Conservation (phyloP, 1,140 invertebrate genomes). For the Uloborus diversus region DNA sequence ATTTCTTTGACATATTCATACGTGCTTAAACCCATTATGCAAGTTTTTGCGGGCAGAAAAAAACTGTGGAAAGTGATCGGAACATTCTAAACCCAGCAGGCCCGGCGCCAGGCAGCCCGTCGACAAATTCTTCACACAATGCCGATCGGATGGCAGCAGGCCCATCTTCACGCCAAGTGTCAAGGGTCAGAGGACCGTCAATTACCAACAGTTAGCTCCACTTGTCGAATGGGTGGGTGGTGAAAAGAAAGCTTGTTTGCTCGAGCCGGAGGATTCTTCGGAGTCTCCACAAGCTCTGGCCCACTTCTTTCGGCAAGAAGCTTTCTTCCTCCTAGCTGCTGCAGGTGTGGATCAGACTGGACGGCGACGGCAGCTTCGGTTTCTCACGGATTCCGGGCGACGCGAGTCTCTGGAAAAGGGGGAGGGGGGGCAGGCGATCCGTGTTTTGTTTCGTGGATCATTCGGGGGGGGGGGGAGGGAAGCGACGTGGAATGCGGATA, state of each 20-base stretch:
- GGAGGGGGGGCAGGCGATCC: not conserved
- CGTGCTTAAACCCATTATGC: no score
- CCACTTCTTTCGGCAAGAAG: not conserved
- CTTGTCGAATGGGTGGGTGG: conserved; percentile 9
- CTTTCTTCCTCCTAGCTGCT: no score
- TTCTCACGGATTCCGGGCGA: not conserved
- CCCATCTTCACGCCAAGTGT: not conserved
- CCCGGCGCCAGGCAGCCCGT: no score
- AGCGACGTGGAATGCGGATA: not conserved
- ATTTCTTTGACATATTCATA: no score
- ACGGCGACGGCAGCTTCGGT: not conserved
- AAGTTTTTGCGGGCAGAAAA: no score
- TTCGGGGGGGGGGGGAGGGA: no score
- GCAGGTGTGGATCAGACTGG: conserved; percentile 11
- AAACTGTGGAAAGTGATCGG: no score
- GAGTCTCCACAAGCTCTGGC: not conserved
- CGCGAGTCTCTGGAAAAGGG: no score
- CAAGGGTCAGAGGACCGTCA: conserved; percentile 18
- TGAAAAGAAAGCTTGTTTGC: not conserved
- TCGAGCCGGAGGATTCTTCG: not conserved
- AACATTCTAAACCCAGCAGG: no score
- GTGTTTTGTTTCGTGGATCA: not conserved
- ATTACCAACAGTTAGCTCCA: conserved; percentile 30
- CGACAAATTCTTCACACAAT: conserved; percentile 10
- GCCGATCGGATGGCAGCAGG: not conserved